phyloP scores from a whole-genome alignment of 2,888 invertebrate species.

The Alviniconcha strummeri region DNA sequence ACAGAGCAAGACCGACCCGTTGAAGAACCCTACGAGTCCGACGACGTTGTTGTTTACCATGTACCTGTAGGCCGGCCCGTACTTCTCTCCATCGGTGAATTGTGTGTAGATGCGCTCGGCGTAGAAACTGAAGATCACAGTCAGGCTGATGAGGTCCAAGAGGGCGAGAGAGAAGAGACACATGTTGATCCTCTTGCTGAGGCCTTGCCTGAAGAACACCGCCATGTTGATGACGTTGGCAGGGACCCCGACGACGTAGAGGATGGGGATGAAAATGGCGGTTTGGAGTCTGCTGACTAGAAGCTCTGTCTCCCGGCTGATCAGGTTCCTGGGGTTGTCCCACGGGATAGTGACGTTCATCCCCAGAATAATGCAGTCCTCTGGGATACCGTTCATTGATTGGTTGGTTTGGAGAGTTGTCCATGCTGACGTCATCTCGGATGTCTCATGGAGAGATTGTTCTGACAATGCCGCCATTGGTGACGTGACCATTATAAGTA shows the following conservation, averaged over 20 bases:
- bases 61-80: background rate
- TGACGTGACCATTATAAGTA: too few species aligned
- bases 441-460: too few species aligned
- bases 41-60: slow-evolving; percentile 25
- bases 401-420: background rate
- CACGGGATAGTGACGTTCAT: background rate
- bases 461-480: too few species aligned
- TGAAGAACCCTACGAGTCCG: slow-evolving; percentile 22
- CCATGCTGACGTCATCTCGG: too few species aligned
- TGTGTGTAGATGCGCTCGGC: background rate
- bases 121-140: background rate
- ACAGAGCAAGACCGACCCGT: slow-evolving; percentile 15
- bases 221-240: slow-evolving; percentile 5
- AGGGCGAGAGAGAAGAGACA: background rate
- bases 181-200: background rate
- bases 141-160: background rate
- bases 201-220: slow-evolving; percentile 9
- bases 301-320: background rate
- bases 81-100: slow-evolving; percentile 11
- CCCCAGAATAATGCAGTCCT: background rate
- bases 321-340: background rate
- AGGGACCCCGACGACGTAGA: background rate
- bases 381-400: background rate
- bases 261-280: background rate
- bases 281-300: background rate